Evolutionary conservation across 1,140 invertebrate species (phyloP).

Genomic region (Chironomus tepperi): DNA sequence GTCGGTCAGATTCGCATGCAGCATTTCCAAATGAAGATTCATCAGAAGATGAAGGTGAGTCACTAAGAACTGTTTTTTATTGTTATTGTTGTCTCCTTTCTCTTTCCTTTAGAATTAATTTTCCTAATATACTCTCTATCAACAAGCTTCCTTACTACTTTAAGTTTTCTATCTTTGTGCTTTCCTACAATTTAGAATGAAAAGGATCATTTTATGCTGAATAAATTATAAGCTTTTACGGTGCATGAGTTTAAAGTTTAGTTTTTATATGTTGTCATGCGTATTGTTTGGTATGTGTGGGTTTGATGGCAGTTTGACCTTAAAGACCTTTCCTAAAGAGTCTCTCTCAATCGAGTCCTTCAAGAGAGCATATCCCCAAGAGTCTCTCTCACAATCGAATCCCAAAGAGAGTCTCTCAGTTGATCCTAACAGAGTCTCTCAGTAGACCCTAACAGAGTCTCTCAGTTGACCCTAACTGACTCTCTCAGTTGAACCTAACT

Average conservation of each 20-base stretch:
- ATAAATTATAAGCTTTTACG: conserved; percentile 14
- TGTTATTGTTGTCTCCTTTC: background rate
- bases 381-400: too few relatives aligned
- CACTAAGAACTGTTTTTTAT: conserved; percentile 23
- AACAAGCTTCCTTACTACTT: background rate
- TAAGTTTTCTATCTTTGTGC: too few relatives aligned
- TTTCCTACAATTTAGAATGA: background rate
- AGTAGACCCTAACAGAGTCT: too few relatives aligned
- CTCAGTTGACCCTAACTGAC: too few relatives aligned
- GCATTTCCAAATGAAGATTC: conserved; percentile 64
- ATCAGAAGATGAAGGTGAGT: conserved; percentile 77
- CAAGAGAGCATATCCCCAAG: too few relatives aligned
- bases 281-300: too few relatives aligned
- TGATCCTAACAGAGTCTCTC: too few relatives aligned
- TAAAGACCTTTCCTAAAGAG: too few relatives aligned
- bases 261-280: conserved; percentile 15
- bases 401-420: too few relatives aligned
- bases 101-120: background rate
- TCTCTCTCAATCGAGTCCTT: too few relatives aligned
- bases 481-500: too few relatives aligned
- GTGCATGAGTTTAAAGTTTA: conserved; percentile 25
- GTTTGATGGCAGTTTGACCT: too few relatives aligned
- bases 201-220: conserved; percentile 11
- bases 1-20: conserved; percentile 39
- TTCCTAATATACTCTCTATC: background rate